Conservation (phyloP, 2,888 invertebrate species). For the Malthinus flaveolus region DNA sequence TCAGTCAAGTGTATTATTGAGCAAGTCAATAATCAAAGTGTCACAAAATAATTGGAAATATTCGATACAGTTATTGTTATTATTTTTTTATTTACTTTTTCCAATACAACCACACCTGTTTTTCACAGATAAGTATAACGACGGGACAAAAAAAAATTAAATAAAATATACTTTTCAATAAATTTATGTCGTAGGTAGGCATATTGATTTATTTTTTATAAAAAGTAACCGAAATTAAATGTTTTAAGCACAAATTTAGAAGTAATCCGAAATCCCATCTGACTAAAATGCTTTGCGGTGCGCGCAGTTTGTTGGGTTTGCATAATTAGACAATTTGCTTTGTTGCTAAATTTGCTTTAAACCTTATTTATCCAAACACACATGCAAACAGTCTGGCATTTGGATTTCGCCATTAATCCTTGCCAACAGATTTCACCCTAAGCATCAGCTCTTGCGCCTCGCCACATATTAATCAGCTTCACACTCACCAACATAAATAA, state of each 20-base stretch:
- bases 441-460: conserved; percentile 23
- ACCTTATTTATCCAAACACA: conserved; percentile 26
- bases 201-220: too few species aligned
- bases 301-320: conserved; percentile 13
- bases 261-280: conserved; percentile 9
- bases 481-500: conserved; percentile 24
- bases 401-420: conserved; percentile 23
- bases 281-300: conserved; percentile 8
- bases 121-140: too few species aligned
- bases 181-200: too few species aligned
- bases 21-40: too few species aligned
- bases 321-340: conserved; percentile 21
- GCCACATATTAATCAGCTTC: conserved; percentile 28
- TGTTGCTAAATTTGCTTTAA: conserved; percentile 15
- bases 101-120: too few species aligned
- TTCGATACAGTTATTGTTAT: too few species aligned
- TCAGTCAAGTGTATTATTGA: too few species aligned
- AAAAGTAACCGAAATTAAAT: too few species aligned
- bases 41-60: too few species aligned
- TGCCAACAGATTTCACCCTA: conserved; percentile 27
- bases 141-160: too few species aligned
- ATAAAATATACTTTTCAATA: too few species aligned
- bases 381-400: conserved; percentile 22
- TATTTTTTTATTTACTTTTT: too few species aligned
- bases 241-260: not conserved